Conservation (phyloP, 2,797 vertebrate genomes). For the Spheniscus humboldti region DNA sequence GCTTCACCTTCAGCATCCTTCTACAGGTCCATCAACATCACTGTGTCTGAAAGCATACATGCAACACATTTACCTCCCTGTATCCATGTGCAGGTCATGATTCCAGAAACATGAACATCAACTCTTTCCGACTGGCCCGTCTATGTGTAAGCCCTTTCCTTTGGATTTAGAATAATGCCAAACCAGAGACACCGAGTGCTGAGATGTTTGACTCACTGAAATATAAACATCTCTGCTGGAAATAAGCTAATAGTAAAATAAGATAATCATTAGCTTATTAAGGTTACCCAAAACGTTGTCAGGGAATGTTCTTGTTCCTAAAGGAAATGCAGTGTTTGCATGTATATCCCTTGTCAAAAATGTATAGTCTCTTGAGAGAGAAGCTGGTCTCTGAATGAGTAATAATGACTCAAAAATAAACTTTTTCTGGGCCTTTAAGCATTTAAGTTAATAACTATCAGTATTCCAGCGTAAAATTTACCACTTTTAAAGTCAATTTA, state of each 20-base stretch:
- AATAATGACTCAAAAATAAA: slow-evolving; percentile 1
- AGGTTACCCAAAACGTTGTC: background rate
- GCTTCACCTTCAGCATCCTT: background rate
- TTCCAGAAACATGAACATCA: background rate
- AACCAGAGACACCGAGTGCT: background rate
- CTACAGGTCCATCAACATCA: background rate
- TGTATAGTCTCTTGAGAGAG: background rate
- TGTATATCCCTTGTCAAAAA: slow-evolving; percentile 4
- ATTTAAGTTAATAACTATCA: slow-evolving; percentile 1
- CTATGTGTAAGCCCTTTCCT: background rate
- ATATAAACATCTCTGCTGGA: background rate
- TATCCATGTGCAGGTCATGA: background rate
- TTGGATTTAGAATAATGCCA: background rate
- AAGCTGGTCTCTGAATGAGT: background rate
- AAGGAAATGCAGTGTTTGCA: slow-evolving; percentile 7
- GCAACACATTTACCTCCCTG: background rate
- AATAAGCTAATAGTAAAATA: background rate
- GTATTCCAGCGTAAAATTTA: background rate
- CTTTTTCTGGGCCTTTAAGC: background rate
- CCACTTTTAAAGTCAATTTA: background rate
- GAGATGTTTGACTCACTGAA: background rate
- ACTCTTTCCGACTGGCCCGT: background rate
- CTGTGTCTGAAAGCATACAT: background rate
- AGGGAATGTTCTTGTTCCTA: background rate
- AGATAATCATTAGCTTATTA: background rate